A percentile compares a stretch with the other conserved stretches of the same genome.
Conservation (phyloP, 64 coral and sea anemone genomes). For the Porites lutea region DNA sequence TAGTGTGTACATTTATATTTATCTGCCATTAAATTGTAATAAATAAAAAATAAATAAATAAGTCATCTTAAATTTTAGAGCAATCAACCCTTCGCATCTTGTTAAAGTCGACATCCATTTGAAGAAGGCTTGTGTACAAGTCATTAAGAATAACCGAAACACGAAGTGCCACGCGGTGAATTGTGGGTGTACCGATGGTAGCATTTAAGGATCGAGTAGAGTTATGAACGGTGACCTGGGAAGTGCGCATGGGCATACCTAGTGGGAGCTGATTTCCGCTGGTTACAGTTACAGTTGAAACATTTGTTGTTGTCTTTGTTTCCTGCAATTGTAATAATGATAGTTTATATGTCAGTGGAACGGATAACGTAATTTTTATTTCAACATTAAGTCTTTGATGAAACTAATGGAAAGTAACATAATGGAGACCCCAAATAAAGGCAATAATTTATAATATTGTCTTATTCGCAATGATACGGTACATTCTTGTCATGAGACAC, state of each 20-base stretch:
- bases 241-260: not conserved
- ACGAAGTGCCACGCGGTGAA: constrained; percentile 11
- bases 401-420: too few species aligned
- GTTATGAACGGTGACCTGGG: not conserved
- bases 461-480: too few species aligned
- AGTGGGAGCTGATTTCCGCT: not conserved
- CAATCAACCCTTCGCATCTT: not conserved
- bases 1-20: not conserved
- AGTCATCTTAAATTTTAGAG: not conserved
- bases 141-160: constrained; percentile 8
- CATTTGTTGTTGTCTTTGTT: not conserved
- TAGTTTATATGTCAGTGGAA: too few species aligned
- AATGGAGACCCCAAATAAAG: too few species aligned
- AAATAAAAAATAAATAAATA: not conserved
- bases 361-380: too few species aligned
- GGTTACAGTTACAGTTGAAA: not conserved
- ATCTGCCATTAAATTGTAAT: not conserved
- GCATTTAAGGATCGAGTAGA: not conserved
- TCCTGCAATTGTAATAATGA: not conserved
- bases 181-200: not conserved
- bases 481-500: too few species aligned
- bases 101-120: constrained; percentile 22
- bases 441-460: too few species aligned
- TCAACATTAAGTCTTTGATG: too few species aligned
- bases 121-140: constrained; percentile 11